Conservation (phyloP, 2,797 vertebrate species). For the Clarias pachynema region DNA sequence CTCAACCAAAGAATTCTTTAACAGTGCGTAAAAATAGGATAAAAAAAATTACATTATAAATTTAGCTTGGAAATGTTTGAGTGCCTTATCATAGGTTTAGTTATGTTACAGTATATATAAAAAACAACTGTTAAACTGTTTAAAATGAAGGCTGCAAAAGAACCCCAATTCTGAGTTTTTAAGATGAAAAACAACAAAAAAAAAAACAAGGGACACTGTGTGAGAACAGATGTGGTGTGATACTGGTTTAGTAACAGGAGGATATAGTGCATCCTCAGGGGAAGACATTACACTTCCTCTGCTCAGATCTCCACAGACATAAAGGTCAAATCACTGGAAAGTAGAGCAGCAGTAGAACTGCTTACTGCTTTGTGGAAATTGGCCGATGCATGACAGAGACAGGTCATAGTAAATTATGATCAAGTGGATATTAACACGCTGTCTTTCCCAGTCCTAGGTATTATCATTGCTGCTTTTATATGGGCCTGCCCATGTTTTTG, state of each 20-base stretch:
- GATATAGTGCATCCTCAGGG: conserved; percentile 64
- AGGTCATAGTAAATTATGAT: conserved; percentile 72
- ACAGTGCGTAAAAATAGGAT: background rate
- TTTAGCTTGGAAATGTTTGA: background rate
- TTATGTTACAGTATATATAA: conserved; percentile 4
- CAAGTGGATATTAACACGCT: conserved; percentile 63
- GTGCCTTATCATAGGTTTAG: background rate
- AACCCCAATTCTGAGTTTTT: background rate
- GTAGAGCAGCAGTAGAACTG: conserved; percentile 69
- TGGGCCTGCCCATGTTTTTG: conserved; percentile 23
- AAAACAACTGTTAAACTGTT: conserved; percentile 30
- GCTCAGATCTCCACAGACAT: conserved; percentile 72
- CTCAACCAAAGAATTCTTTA: conserved; percentile 1
- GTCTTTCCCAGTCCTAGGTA: conserved; percentile 14
- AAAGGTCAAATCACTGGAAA: conserved; percentile 78
- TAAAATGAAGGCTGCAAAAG: background rate
- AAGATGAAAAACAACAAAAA: background rate
- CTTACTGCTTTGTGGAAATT: conserved; percentile 68
- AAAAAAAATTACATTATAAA: background rate
- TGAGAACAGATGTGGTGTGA: conserved; percentile 23
- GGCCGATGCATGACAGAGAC: conserved; percentile 64
- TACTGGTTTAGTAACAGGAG: conserved; percentile 66
- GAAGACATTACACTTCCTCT: conserved; percentile 65
- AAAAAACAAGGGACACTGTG: background rate
- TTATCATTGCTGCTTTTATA: conserved; percentile 29